A percentile compares a stretch with the other conserved stretches of the same genome.
Conservation (phyloP, 2,888 invertebrate genomes). For the Ephialtes manifestator region DNA sequence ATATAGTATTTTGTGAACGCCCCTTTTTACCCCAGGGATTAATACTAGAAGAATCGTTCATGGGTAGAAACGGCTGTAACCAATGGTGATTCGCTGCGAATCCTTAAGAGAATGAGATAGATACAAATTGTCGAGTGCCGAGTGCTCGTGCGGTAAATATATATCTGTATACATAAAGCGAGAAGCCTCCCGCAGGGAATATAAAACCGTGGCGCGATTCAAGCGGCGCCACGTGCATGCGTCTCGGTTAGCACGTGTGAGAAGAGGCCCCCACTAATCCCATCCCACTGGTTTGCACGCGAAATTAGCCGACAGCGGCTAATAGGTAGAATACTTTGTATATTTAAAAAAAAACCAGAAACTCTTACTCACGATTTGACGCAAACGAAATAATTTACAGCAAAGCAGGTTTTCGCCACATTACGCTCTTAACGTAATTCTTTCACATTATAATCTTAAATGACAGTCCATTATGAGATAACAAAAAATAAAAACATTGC, state of each 20-base stretch:
- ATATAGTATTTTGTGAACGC: slow-evolving; percentile 18
- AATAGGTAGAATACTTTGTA: not conserved
- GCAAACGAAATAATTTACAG: not conserved
- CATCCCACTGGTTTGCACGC: slow-evolving; percentile 16
- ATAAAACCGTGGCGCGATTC: slow-evolving; percentile 62
- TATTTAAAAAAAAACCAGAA: not conserved
- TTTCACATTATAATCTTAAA: no score
- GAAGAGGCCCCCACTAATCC: slow-evolving; percentile 15
- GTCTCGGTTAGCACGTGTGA: slow-evolving; percentile 50
- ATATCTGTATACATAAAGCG: slow-evolving; percentile 24
- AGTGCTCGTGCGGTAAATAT: slow-evolving; percentile 11
- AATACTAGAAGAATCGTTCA: slow-evolving; percentile 38
- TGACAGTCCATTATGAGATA: no score
- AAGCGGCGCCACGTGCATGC: slow-evolving; percentile 62
- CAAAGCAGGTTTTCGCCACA: no score
- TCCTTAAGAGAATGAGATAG: slow-evolving; percentile 66
- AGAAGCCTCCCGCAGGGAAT: slow-evolving; percentile 65
- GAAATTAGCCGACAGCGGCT: not conserved
- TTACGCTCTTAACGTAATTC: no score
- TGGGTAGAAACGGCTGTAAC: slow-evolving; percentile 32
- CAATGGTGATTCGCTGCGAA: slow-evolving; percentile 61
- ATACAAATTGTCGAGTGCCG: slow-evolving; percentile 63
- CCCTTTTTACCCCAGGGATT: slow-evolving; percentile 23
- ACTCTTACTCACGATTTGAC: not conserved
- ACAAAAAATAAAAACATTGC: no score